Percentiles rank a stretch among this genome's conserved stretches.
Conservation (phyloP, 2,113 vertebrate species). For the Dromaius novaehollandiae region DNA sequence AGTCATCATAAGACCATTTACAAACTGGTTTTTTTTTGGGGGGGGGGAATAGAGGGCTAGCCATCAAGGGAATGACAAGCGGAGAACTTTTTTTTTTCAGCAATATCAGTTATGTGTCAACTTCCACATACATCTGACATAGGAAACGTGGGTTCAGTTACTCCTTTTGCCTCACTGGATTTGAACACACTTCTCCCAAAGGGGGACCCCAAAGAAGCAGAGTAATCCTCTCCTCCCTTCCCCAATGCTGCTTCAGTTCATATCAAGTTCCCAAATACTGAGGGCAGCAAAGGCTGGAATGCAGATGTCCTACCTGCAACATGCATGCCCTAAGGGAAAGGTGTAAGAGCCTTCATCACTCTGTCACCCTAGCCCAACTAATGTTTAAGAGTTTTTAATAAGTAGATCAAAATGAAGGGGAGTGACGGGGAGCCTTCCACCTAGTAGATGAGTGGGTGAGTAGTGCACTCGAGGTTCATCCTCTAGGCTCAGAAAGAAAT, state of each 20-base stretch:
- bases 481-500: background rate
- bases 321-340: background rate
- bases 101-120: background rate
- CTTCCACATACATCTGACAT: fast-evolving
- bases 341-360: background rate
- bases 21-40: background rate
- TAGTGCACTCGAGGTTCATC: background rate
- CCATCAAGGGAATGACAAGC: background rate
- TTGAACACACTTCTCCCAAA: background rate
- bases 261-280: background rate
- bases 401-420: background rate
- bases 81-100: background rate
- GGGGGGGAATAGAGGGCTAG: background rate
- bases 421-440: background rate
- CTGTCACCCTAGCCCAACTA: background rate
- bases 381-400: background rate
- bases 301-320: background rate
- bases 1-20: background rate
- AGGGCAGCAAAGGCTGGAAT: background rate
- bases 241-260: background rate
- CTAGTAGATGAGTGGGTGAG: background rate
- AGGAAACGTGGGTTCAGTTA: background rate
- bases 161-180: background rate
- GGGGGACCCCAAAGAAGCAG: background rate
- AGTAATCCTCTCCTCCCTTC: background rate